Base-by-base conservation (phyloP, 1,140 invertebrate species). In the Lycorma delicatula region DNA sequence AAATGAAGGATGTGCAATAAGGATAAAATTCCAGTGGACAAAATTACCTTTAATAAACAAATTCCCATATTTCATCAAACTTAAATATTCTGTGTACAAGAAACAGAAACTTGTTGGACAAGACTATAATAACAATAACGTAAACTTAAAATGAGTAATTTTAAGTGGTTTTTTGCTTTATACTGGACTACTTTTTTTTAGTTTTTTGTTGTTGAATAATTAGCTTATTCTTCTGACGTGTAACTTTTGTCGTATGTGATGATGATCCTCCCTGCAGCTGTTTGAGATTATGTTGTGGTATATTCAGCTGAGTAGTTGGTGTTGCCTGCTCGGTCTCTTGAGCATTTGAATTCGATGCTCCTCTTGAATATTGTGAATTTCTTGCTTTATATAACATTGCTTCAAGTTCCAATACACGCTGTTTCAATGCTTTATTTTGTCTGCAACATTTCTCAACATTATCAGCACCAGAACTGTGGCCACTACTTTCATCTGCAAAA, bases 401-500 rank as follows among this genome's bases (percentile, higher is more conserved):
- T 46, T 55, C 53, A 22, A 56, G 41, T 44, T 60, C 53, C 6
- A 44, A 18, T 16, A 60, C 11, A 2, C 53, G 29, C 4, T 46
- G 53, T n/a, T 56, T 60, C 29, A 56, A 20, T 26, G 27, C 34
- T 29, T 44, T 56, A 16, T 59, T 59, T 31, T 59, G 50, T 13
- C n/a, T n/a, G 20, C 48, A 48, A 12, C 28, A 47, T 5, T 31
- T 34, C 16, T 54, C 36, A n/a, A 27, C 49, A 25, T 58, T 53
- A 28, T 52, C 56, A 53, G 54, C 51, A 22, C 41, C 52, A 26
- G 50, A 51, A 20, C 28, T 59, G 1, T 28, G 13, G n/a, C 50
- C 63, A 25, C 77, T 60, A 65, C 78, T 77, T 76, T 82, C 67
- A 78, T 75, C 68, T 73, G 83, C 65, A 46, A 82, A 68, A 60